phyloP scores from a whole-genome alignment of 2,113 vertebrate genomes.

The Dicerorhinus sumatrensis region DNA sequence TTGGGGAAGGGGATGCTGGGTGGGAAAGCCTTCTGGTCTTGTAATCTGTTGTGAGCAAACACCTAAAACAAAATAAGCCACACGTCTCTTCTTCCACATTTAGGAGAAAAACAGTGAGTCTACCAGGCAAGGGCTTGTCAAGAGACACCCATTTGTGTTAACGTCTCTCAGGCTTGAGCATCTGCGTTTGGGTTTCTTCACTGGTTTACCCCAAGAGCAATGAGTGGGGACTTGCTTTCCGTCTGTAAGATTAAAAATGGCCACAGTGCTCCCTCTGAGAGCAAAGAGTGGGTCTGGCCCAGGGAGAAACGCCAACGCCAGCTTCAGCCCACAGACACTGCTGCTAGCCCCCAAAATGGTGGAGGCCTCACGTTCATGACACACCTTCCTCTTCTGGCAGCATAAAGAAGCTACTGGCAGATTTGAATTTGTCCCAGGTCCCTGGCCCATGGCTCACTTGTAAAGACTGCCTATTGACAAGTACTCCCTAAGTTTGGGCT shows the following conservation, averaged over 20 bases:
- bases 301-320: neutral
- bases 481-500: neutral
- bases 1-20: neutral
- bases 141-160: neutral
- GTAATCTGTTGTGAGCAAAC: neutral
- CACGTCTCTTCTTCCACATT: neutral
- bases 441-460: neutral
- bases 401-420: fast-evolving
- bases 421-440: neutral
- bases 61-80: neutral
- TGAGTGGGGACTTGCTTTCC: neutral
- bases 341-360: neutral
- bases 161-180: neutral
- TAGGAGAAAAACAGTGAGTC: neutral
- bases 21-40: neutral
- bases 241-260: neutral
- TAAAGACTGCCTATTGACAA: neutral
- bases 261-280: neutral
- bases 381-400: neutral
- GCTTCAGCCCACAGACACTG: neutral
- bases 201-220: too few relatives aligned
- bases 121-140: neutral
- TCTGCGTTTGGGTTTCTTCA: neutral
- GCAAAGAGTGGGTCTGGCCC: neutral
- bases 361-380: neutral